phyloP scores from a whole-genome alignment of 2,113 vertebrate genomes.

The Brachypteracias leptosomus region DNA sequence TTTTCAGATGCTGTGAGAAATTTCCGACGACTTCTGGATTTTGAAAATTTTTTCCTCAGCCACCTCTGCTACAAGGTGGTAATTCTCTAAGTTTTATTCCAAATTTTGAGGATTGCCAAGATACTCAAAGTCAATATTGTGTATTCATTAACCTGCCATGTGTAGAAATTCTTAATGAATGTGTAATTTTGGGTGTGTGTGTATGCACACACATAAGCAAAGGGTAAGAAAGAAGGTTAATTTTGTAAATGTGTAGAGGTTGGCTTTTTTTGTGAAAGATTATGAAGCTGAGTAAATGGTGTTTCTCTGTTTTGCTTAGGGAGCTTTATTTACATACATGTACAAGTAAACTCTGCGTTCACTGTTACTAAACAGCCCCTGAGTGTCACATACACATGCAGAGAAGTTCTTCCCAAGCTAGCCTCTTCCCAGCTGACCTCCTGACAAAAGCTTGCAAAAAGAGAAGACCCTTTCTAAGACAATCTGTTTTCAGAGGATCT shows the following conservation, averaged over 20 bases:
- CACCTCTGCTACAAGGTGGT: background rate
- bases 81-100: background rate
- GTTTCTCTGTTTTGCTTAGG: background rate
- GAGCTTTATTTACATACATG: background rate
- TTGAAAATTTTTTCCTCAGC: background rate
- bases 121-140: background rate
- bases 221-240: background rate
- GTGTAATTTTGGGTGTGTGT: background rate
- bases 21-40: background rate
- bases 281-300: background rate
- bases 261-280: background rate
- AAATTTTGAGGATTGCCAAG: background rate
- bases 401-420: background rate
- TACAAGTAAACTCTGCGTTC: background rate
- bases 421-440: background rate
- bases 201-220: fast-evolving
- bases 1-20: background rate
- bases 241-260: background rate
- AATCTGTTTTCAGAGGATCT: background rate
- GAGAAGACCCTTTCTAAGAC: background rate
- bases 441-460: background rate
- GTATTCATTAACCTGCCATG: background rate
- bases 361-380: background rate
- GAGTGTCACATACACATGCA: background rate
- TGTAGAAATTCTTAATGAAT: background rate